phyloP scores from a whole-genome alignment of 2,888 invertebrate species.

The Parasteatoda lunata region DNA sequence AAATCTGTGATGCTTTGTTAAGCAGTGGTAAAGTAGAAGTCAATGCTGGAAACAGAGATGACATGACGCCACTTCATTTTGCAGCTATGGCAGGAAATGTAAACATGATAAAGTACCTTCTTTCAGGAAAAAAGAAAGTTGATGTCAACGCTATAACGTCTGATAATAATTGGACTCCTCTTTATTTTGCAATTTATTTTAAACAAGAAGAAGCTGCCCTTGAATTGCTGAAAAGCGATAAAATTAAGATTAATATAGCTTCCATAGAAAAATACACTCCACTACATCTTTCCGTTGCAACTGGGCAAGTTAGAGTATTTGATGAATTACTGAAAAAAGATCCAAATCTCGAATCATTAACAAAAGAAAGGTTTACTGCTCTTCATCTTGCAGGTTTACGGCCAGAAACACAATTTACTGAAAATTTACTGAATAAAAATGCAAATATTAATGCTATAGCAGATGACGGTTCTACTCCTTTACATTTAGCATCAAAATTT shows the following conservation, averaged over 20 bases:
- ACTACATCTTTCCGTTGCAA: not conserved
- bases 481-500: not conserved
- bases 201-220: not conserved
- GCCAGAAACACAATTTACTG: not conserved
- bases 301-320: not conserved
- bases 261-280: not conserved
- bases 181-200: not conserved
- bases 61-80: not conserved
- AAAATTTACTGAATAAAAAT: not conserved
- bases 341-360: not conserved
- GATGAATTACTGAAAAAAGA: not conserved
- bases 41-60: not conserved
- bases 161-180: not conserved
- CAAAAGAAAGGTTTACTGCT: not conserved
- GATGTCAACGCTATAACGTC: not conserved
- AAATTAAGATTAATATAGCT: not conserved
- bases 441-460: not conserved
- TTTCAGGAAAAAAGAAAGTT: not conserved
- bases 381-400: not conserved
- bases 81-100: not conserved
- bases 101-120: not conserved
- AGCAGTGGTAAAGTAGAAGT: not conserved
- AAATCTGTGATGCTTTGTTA: not conserved
- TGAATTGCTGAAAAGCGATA: not conserved
- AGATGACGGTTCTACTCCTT: not conserved